These are phyloP conservation scores for Harpegnathos saltator DNA, from an alignment of 1,140 invertebrate species.

Conservation along the genomic window DNA sequence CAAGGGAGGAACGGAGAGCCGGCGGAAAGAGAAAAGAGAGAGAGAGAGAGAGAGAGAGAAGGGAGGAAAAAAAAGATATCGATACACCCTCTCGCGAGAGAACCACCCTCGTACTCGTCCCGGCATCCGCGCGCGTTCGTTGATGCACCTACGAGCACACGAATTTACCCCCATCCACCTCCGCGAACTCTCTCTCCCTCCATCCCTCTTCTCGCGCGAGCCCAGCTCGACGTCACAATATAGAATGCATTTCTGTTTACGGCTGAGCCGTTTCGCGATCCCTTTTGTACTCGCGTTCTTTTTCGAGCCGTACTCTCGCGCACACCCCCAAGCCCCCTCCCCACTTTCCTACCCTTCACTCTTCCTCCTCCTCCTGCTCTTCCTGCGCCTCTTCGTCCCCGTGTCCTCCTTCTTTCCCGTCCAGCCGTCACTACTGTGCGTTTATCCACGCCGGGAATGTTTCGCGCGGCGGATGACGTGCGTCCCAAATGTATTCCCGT, in stretches of 20 bases:
- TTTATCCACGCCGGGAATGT: slow-evolving; percentile 43
- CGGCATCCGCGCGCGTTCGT: not conserved
- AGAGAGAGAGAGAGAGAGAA: too few species aligned
- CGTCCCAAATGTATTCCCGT: slow-evolving; percentile 34
- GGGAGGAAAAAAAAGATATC: slow-evolving; percentile 26
- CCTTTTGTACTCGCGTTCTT: slow-evolving; percentile 51
- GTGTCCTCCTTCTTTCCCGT: not conserved
- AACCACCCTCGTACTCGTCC: not conserved
- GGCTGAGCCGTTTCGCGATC: slow-evolving; percentile 54
- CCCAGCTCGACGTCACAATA: slow-evolving; percentile 38
- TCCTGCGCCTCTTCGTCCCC: too few species aligned
- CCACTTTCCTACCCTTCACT: not conserved
- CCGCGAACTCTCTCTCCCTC: slow-evolving; percentile 15
- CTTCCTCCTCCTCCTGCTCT: not conserved
- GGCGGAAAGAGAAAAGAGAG: too few species aligned
- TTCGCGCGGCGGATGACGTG: slow-evolving; percentile 53
- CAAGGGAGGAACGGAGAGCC: too few species aligned
- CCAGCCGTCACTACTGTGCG: not conserved
- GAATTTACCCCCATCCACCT: slow-evolving; percentile 41
- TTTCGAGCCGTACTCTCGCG: slow-evolving; percentile 49
- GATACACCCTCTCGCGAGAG: slow-evolving; percentile 40
- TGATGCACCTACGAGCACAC: slow-evolving; percentile 41
- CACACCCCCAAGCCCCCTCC: not conserved
- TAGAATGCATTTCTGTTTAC: slow-evolving; percentile 58
- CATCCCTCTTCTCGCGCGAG: too few species aligned